Percentiles rank a stretch among this genome's conserved stretches.
These are phyloP conservation scores for Scelioninae gen. 1 DNA, from an alignment of 2,888 invertebrate genomes.

Conservation along the genomic window DNA sequence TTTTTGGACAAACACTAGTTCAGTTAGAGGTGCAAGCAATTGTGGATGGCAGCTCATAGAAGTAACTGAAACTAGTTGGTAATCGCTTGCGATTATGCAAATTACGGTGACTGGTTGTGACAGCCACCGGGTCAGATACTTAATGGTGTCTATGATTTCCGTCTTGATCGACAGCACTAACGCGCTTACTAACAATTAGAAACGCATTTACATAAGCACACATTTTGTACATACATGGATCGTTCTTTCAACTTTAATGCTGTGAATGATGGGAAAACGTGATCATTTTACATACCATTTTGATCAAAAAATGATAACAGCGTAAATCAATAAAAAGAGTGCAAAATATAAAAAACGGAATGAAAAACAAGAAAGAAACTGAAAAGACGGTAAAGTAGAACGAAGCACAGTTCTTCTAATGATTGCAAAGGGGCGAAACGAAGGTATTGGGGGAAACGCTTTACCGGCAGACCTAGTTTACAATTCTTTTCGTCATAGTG, in stretches of 20 bases:
- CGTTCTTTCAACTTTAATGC: conserved; percentile 18
- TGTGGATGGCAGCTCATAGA: conserved; percentile 52
- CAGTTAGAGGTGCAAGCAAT: conserved; percentile 6
- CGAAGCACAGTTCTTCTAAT: conserved; percentile 14
- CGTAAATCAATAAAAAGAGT: not conserved
- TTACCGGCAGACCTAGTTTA: conserved; percentile 60
- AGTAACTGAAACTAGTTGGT: conserved; percentile 64
- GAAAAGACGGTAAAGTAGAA: not conserved
- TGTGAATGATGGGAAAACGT: conserved; percentile 17
- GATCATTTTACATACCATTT: not conserved
- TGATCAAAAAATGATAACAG: no score
- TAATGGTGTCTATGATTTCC: conserved; percentile 65
- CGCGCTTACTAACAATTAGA: conserved; percentile 53
- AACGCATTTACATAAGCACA: conserved; percentile 47
- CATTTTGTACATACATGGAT: conserved; percentile 6
- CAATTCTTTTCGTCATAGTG: conserved; percentile 65
- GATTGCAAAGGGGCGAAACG: conserved; percentile 40
- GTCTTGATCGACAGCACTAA: conserved; percentile 55
- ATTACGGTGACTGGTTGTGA: conserved; percentile 75
- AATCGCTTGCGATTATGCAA: conserved; percentile 77
- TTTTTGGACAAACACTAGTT: conserved; percentile 5
- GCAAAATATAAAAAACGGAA: not conserved
- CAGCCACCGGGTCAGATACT: conserved; percentile 73
- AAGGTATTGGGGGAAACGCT: conserved; percentile 38
- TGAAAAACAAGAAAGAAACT: not conserved